A percentile compares a stretch with the other conserved stretches of the same genome.
phyloP scores from a whole-genome alignment of 2,888 invertebrate species.

The Colostygia pectinataria region DNA sequence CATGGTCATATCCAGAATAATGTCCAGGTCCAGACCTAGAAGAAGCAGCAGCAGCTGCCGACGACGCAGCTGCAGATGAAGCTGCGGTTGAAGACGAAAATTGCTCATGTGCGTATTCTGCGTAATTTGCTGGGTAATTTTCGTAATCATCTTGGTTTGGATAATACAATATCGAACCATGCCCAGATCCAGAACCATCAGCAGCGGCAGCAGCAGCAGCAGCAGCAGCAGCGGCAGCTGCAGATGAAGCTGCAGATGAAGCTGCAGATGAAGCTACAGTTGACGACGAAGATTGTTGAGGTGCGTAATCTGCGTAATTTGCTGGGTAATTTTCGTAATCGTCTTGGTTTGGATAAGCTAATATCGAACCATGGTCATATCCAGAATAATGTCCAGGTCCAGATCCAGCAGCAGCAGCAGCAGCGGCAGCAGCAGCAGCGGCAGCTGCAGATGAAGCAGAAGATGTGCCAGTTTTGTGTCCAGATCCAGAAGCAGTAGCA shows the following conservation, averaged over 20 bases:
- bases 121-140: too few species aligned
- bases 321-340: too few species aligned
- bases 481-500: background rate
- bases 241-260: too few species aligned
- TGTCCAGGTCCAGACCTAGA: background rate
- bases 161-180: too few species aligned
- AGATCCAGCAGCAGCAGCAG: background rate
- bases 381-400: background rate
- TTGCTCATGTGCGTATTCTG: too few species aligned
- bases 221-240: background rate
- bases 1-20: too few species aligned
- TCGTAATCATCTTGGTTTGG: background rate
- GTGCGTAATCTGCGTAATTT: too few species aligned
- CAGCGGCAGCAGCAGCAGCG: background rate
- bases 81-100: background rate
- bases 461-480: background rate
- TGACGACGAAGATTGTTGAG: too few species aligned
- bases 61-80: conserved; percentile 6
- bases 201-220: background rate
- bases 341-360: too few species aligned
- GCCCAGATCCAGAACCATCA: conserved; percentile 3
- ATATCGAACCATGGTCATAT: too few species aligned
- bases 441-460: background rate
- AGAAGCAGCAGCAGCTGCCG: too few species aligned
- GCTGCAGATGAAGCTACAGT: too few species aligned